These are phyloP conservation scores for Cryptosula pallasiana DNA, from an alignment of 2,888 invertebrate species.

Conservation along the genomic window DNA sequence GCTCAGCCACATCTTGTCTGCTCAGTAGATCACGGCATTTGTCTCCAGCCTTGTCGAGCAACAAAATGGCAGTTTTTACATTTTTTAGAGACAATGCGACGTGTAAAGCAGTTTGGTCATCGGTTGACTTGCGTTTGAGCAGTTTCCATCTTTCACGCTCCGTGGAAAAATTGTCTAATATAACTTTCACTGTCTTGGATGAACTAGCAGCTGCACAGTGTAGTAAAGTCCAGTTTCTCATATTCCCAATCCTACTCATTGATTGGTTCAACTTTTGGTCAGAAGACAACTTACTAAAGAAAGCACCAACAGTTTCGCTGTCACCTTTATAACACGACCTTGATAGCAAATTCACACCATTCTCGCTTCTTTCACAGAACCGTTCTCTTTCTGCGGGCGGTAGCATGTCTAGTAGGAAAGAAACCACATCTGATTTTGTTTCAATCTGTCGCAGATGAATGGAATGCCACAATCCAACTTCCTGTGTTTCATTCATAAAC, in stretches of 20 bases:
- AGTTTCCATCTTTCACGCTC: background rate
- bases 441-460: background rate
- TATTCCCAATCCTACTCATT: background rate
- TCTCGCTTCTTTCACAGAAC: background rate
- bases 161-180: background rate
- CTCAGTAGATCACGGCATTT: background rate
- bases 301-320: background rate
- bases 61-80: conserved; percentile 1
- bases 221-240: background rate
- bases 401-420: conserved; percentile 1
- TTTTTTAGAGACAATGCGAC: background rate
- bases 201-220: background rate
- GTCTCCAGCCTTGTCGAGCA: background rate
- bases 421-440: background rate
- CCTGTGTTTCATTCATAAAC: background rate
- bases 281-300: background rate
- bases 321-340: background rate
- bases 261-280: background rate
- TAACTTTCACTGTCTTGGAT: background rate
- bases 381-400: background rate
- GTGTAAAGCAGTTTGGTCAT: background rate
- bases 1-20: background rate
- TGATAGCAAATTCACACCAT: background rate
- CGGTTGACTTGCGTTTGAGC: background rate
- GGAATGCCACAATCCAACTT: background rate